Evolutionary conservation across 2,113 vertebrate species (phyloP).

Genomic region (Psettodes erumei): DNA sequence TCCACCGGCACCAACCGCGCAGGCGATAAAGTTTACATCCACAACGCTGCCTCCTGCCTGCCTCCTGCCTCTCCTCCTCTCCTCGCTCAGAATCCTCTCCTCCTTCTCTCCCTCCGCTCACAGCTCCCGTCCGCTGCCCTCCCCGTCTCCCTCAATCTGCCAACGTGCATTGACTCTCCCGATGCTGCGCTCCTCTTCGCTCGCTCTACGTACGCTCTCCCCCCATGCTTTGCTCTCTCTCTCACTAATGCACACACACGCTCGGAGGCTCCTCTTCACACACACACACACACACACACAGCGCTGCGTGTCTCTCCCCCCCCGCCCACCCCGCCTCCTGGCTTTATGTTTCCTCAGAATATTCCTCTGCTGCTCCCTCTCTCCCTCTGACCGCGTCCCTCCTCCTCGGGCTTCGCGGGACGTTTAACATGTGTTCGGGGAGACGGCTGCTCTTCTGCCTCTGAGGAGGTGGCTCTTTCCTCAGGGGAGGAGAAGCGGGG

Average conservation of each 20-base stretch:
- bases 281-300: too few relatives aligned
- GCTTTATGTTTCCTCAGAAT: constrained; percentile 63
- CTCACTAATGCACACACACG: constrained; percentile 46
- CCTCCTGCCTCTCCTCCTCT: constrained; percentile 16
- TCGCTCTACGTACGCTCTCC: constrained; percentile 47
- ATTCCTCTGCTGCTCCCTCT: constrained; percentile 39
- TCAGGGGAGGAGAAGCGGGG: constrained; percentile 58
- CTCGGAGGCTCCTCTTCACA: constrained; percentile 45
- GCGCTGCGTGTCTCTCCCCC: constrained; percentile 27
- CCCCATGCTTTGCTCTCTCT: constrained; percentile 50
- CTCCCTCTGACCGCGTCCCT: constrained; percentile 40
- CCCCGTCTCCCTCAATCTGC: constrained; percentile 51
- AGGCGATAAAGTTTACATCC: constrained; percentile 86
- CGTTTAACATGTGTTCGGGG: constrained; percentile 74
- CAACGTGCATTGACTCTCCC: constrained; percentile 66
- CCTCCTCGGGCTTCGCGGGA: constrained; percentile 60
- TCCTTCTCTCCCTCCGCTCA: constrained; percentile 1
- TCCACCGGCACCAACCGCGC: constrained; percentile 67
- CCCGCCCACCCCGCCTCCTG: constrained; percentile 55
- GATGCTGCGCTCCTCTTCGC: constrained; percentile 29
- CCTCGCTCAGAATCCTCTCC: constrained; percentile 9
- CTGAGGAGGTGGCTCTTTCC: constrained; percentile 77
- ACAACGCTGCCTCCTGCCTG: constrained; percentile 61
- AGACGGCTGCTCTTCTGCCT: constrained; percentile 63
- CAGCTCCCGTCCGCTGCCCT: constrained; percentile 30